These are phyloP conservation scores for Falcaria lacertinaria DNA, from an alignment of 2,888 invertebrate genomes.

Conservation along the genomic window DNA sequence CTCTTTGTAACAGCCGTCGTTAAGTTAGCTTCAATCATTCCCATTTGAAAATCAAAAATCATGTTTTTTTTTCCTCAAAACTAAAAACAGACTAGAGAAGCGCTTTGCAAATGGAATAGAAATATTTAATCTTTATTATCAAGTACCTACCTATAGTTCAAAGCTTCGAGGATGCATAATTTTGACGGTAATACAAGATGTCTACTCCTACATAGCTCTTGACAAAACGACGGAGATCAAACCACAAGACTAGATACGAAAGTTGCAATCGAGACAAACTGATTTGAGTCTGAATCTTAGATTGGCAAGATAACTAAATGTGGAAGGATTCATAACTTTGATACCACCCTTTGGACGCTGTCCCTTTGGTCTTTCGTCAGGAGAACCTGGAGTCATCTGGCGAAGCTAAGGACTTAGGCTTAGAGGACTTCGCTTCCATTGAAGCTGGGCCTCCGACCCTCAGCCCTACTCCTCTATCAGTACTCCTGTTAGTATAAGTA, in stretches of 20 bases:
- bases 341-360: slow-evolving; percentile 16
- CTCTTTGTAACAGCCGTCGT: slow-evolving; percentile 14
- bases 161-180: too few relatives aligned
- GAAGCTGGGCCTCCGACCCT: slow-evolving; percentile 33
- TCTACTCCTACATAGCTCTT: background rate
- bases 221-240: background rate
- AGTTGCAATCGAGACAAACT: background rate
- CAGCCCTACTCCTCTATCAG: slow-evolving; percentile 32
- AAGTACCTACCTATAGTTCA: too few relatives aligned
- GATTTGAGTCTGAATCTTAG: background rate
- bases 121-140: too few relatives aligned
- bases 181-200: too few relatives aligned
- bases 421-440: slow-evolving; percentile 51
- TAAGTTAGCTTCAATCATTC: too few relatives aligned
- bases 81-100: too few relatives aligned
- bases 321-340: slow-evolving; percentile 17
- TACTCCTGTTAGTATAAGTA: slow-evolving; percentile 61
- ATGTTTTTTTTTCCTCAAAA: too few relatives aligned
- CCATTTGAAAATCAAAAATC: too few relatives aligned
- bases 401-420: slow-evolving; percentile 55
- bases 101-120: too few relatives aligned
- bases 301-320: slow-evolving; percentile 6
- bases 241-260: background rate
- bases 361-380: slow-evolving; percentile 39
- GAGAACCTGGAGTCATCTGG: slow-evolving; percentile 66